Conservation (phyloP, 2,888 invertebrate species). For the Archaeoteleia sp. region DNA sequence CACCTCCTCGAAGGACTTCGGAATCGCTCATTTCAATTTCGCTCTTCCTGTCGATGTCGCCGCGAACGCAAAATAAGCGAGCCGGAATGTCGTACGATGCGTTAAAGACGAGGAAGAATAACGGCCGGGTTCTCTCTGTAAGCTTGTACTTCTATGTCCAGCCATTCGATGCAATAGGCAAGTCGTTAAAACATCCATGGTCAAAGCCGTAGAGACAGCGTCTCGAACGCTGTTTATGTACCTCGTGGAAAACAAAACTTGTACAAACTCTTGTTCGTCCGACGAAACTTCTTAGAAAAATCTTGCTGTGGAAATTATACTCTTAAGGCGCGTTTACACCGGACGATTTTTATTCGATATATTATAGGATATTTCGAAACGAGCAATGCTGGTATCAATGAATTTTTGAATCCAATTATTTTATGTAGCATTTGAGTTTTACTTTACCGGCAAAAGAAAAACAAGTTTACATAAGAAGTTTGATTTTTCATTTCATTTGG, state of each 20-base stretch:
- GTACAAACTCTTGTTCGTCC: not conserved
- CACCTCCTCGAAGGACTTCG: slow-evolving; percentile 24
- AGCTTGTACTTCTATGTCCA: slow-evolving; percentile 27
- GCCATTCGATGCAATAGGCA: slow-evolving; percentile 23
- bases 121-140: slow-evolving; percentile 16
- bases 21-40: slow-evolving; percentile 47
- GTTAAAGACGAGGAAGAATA: slow-evolving; percentile 37
- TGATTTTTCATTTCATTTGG: too few relatives aligned
- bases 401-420: too few relatives aligned
- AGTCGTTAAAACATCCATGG: slow-evolving; percentile 14
- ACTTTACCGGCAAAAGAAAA: too few relatives aligned
- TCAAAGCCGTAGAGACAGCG: not conserved
- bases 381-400: too few relatives aligned
- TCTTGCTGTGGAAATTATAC: too few relatives aligned
- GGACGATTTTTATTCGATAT: too few relatives aligned
- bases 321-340: too few relatives aligned
- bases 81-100: slow-evolving; percentile 17
- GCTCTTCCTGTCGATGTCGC: slow-evolving; percentile 45
- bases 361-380: too few relatives aligned
- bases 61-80: slow-evolving; percentile 23
- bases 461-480: too few relatives aligned
- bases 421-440: too few relatives aligned
- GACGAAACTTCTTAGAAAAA: too few relatives aligned
- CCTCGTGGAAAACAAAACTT: not conserved
- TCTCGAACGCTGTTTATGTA: not conserved